Evolutionary conservation across 2,888 invertebrate species (phyloP).

Genomic region (Conus canariensis): DNA sequence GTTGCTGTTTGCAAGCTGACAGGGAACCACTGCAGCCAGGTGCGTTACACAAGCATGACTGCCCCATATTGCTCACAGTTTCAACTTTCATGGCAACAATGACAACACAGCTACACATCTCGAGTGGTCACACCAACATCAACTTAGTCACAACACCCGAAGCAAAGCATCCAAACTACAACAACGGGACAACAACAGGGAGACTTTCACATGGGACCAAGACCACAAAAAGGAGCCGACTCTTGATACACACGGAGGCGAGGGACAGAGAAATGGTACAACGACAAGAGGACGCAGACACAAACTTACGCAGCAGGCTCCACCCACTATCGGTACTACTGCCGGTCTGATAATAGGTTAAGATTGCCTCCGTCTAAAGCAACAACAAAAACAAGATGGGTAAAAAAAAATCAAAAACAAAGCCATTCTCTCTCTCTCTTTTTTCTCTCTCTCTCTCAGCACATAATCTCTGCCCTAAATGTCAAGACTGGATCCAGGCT

Average conservation of each 20-base stretch:
- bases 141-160: background rate
- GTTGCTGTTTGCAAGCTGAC: constrained; percentile 18
- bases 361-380: constrained; percentile 52
- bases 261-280: background rate
- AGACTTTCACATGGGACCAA: too few species aligned
- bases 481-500: background rate
- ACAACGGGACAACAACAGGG: background rate
- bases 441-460: background rate
- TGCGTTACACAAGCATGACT: background rate
- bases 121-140: background rate
- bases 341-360: constrained; percentile 52
- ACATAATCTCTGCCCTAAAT: background rate
- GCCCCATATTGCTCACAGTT: background rate
- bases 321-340: constrained; percentile 72
- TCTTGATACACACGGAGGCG: background rate
- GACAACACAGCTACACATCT: background rate
- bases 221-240: too few species aligned
- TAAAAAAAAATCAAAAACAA: background rate
- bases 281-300: constrained; percentile 19
- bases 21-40: background rate
- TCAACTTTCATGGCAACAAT: background rate
- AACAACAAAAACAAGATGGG: constrained; percentile 29
- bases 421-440: background rate
- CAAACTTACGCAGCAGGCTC: constrained; percentile 66
- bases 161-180: background rate